Evolutionary conservation across 23 tunicate species (phyloP).

Genomic region (Trididemnum miniatum): DNA sequence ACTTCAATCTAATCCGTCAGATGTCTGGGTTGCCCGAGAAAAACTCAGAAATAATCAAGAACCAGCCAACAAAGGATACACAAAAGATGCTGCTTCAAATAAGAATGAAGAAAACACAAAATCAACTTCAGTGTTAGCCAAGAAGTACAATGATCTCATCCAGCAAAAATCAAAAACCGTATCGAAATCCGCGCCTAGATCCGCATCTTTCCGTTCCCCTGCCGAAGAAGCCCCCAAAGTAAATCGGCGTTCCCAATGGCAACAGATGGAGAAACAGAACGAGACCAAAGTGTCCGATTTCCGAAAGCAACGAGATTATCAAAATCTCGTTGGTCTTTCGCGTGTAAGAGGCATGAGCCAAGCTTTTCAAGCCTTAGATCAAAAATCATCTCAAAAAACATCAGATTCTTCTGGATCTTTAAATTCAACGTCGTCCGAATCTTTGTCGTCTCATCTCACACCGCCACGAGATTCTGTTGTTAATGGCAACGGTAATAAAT

Average conservation of each 20-base stretch:
- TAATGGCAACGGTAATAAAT: background rate
- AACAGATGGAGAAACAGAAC: background rate
- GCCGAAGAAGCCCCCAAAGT: conserved; percentile 2
- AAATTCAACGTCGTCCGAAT: conserved; percentile 7
- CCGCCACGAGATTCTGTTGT: background rate
- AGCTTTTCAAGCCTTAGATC: background rate
- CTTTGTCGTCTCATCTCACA: background rate
- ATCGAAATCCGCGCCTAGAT: background rate
- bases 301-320: conserved; percentile 59
- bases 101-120: background rate
- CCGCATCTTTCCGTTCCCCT: background rate
- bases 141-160: conserved; percentile 11
- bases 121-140: conserved; percentile 2
- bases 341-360: conserved; percentile 11
- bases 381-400: background rate
- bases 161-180: background rate
- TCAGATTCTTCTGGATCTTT: conserved; percentile 10
- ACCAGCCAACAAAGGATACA: background rate
- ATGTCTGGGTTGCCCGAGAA: conserved; percentile 16
- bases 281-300: conserved; percentile 30
- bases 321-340: conserved; percentile 48
- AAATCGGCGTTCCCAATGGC: background rate
- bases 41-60: background rate
- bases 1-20: conserved; percentile 12
- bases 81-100: background rate